Base-by-base conservation (phyloP, 2,113 vertebrate species). In the Rattus rattus region DNA sequence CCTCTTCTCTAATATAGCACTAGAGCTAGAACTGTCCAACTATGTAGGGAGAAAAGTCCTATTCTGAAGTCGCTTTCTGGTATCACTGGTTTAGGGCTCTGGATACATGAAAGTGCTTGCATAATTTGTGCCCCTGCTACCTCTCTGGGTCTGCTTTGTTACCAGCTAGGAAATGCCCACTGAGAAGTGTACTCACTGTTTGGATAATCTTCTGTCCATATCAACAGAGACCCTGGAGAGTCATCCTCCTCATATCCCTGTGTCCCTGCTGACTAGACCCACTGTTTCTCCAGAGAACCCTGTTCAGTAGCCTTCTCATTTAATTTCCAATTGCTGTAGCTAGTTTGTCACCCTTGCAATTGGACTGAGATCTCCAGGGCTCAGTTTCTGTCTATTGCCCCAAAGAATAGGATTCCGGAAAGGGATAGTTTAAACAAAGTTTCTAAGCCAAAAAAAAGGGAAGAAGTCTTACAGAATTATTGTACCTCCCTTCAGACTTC, bases 351-450 rank as follows among this genome's bases (percentile, higher is more conserved):
- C 28, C 6, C 39, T 70, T 13, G 22, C 0, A 0, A 11, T 91
- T 72, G 75, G 89, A 24, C 87, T 76, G 17, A 75, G 20, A 70
- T 95, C 28, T 54, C 33, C 19, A 36, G 75, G 43, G 49, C 56
- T 91, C 69, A 92, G 26, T 96, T 97, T 94, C 72, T 94, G 5
- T 65, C n/a, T 91, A 14, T 59, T 65, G 17, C 75, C 8, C 92
- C 30, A 79, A 17, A 8, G 14, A 80, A 7, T 54, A 22, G 52
- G 36, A n/a, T 4, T 43, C 52, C 19, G 36, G 36, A 89, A 7
- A 91, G 24, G 52, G 5, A 56, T 92, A 39, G 3, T 83, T 39
- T 94, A 61, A 93, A 76, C n/a, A 56, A 95, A 94, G 56, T 76
- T 85, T 90, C 4, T 54, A 88, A 90, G 39, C 20, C 28, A 83